Evolutionary conservation across 2,888 invertebrate species (phyloP).

Genomic region (Sphaeridia pumilis): DNA sequence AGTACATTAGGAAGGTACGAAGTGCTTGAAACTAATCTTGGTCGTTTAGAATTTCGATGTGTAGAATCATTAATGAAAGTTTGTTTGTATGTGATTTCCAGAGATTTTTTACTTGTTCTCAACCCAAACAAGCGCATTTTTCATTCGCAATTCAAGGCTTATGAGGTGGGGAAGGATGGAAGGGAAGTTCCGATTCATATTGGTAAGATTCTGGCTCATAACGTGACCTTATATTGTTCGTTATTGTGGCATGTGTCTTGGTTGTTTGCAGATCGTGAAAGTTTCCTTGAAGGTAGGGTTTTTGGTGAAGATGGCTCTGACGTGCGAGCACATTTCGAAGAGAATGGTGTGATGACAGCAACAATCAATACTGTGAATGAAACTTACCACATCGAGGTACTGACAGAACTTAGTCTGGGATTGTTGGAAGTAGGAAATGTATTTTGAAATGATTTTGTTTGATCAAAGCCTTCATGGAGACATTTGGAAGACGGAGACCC

Average conservation of each 20-base stretch:
- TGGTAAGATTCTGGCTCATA: slow-evolving; percentile 27
- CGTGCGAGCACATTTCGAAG: slow-evolving; percentile 74
- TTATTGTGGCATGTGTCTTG: too few species aligned
- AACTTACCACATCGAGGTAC: slow-evolving; percentile 82
- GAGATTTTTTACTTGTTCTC: slow-evolving; percentile 69
- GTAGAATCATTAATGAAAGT: too few species aligned
- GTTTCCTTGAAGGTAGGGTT: slow-evolving; percentile 74
- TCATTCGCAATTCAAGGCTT: slow-evolving; percentile 82
- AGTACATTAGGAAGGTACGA: slow-evolving; percentile 57
- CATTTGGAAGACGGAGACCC: slow-evolving; percentile 65
- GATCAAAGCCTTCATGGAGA: slow-evolving; percentile 78
- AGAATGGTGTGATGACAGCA: slow-evolving; percentile 71
- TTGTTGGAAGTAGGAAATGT: background rate
- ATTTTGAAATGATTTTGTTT: slow-evolving; percentile 3
- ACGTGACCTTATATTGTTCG: too few species aligned
- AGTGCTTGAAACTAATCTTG: too few species aligned
- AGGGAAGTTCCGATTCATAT: slow-evolving; percentile 32
- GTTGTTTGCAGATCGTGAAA: slow-evolving; percentile 59
- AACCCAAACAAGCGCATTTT: slow-evolving; percentile 73
- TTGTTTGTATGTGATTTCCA: slow-evolving; percentile 39
- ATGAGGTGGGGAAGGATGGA: slow-evolving; percentile 61
- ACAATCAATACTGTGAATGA: slow-evolving; percentile 72
- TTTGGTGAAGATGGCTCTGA: slow-evolving; percentile 76
- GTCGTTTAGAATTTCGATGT: too few species aligned
- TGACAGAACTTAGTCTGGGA: too few species aligned